Evolutionary conservation across 2,797 vertebrate genomes (phyloP).

Genomic region (Macropodus opercularis): DNA sequence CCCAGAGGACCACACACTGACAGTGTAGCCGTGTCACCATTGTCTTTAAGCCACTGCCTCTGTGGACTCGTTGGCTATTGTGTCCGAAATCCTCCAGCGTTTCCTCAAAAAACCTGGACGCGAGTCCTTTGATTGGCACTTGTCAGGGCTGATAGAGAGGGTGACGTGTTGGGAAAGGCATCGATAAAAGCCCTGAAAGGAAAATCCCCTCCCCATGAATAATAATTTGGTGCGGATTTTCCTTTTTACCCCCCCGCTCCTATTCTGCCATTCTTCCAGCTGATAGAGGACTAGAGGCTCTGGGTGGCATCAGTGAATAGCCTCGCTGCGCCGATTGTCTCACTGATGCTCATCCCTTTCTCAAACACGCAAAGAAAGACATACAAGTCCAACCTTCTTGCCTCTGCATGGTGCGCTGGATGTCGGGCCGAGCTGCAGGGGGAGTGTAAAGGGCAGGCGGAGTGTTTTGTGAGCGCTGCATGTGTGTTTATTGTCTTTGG

Average conservation of each 20-base stretch:
- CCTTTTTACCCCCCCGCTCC: slow-evolving; percentile 58
- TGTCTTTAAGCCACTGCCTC: slow-evolving; percentile 87
- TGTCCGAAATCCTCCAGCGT: slow-evolving; percentile 85
- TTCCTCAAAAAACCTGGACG: slow-evolving; percentile 77
- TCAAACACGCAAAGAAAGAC: slow-evolving; percentile 86
- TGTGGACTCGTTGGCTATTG: slow-evolving; percentile 86
- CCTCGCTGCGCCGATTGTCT: slow-evolving; percentile 86
- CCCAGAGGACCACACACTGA: slow-evolving; percentile 96
- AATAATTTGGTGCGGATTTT: slow-evolving; percentile 86
- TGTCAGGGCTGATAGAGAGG: slow-evolving; percentile 92
- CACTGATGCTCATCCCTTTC: slow-evolving; percentile 86
- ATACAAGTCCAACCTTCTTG: slow-evolving; percentile 84
- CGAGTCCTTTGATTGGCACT: slow-evolving; percentile 93
- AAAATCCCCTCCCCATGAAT: slow-evolving; percentile 88
- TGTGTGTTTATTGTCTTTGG: slow-evolving; percentile 66
- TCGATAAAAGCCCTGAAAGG: slow-evolving; percentile 82
- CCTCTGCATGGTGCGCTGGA: slow-evolving; percentile 72
- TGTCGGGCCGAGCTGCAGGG: slow-evolving; percentile 44
- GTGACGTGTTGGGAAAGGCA: slow-evolving; percentile 84
- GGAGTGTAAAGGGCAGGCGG: slow-evolving; percentile 41
- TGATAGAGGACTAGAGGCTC: slow-evolving; percentile 85
- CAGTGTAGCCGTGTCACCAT: slow-evolving; percentile 86
- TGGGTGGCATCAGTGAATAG: slow-evolving; percentile 89
- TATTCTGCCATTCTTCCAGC: slow-evolving; percentile 62
- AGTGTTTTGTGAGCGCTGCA: slow-evolving; percentile 41